A percentile compares a stretch with the other conserved stretches of the same genome.
These are phyloP conservation scores for Hemiprocne comata DNA, from an alignment of 2,113 vertebrate species.

Conservation along the genomic window DNA sequence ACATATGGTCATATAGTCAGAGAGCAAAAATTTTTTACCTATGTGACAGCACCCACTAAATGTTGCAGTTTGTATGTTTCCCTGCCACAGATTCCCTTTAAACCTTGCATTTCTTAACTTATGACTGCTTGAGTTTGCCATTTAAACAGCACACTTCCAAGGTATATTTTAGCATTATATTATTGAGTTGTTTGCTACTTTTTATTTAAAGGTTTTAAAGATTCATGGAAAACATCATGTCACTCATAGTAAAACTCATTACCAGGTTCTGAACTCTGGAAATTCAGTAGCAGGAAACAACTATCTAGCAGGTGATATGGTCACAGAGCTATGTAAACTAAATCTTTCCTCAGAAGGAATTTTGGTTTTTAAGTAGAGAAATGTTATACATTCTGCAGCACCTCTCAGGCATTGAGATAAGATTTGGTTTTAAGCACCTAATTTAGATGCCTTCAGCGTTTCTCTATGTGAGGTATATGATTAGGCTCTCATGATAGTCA, in stretches of 20 bases:
- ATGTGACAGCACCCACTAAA: background rate
- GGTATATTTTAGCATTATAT: background rate
- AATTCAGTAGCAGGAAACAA: background rate
- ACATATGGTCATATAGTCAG: background rate
- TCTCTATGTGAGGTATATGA: background rate
- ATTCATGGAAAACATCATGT: background rate
- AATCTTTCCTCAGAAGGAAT: background rate
- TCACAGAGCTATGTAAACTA: background rate
- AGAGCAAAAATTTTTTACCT: background rate
- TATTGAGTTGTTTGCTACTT: background rate
- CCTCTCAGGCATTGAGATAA: background rate
- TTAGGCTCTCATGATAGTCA: background rate
- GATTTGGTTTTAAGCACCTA: background rate
- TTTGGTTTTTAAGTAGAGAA: background rate
- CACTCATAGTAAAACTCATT: background rate
- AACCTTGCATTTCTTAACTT: background rate
- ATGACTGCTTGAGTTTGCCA: background rate
- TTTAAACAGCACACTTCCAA: background rate
- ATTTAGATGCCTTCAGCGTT: background rate
- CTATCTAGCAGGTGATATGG: background rate
- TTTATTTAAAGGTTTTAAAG: background rate
- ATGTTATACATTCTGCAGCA: background rate
- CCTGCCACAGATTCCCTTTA: background rate
- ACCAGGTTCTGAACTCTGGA: background rate
- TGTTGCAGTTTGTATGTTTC: background rate